Base-by-base conservation (phyloP, 2,797 vertebrate species). In the Sebastes trivittatus region DNA sequence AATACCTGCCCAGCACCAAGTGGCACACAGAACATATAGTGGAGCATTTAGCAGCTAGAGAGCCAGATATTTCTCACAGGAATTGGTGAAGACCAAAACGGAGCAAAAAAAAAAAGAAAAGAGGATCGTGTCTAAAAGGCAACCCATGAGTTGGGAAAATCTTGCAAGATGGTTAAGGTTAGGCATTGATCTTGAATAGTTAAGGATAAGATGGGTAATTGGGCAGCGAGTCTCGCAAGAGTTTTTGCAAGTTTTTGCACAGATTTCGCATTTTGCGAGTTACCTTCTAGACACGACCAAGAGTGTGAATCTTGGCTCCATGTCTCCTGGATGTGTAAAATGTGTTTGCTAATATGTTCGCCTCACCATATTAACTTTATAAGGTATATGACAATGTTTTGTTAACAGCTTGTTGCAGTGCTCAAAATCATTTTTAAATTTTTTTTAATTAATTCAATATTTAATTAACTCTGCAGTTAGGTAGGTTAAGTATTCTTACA, bases 61-160 rank as follows among this genome's bases (percentile, higher is more conserved):
- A 62, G 9, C 1, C 42, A 8, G 16, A 49, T 49, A 0, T 49
- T 49, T 49, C 42, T 49, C 42, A 49, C 42, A 49, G 16, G 4
- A 42, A 67, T 8, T 36, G 18, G 30, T 61, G 7, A 4, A 52
- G 62, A 76, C n/a, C 22, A 79, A 79, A 72, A 67, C 4, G 2
- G 27, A 60, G 60, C 52, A 22, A 9, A 25, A 32, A 49, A 36
- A 16, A 13, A 5, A 14, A 11, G 0, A 2, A 42, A 16, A 52
- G 16, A 46, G 42, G 42, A 18, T 46, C 1, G 16, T 46, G 42
- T 46, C 42, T 18, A 46, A 46, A 0, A 46, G 16, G 42, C 42
- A 46, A 46, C 16, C 3, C 16, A 8, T 7, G 3, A 46, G 42
- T 46, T 18, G 16, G 16, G 42, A 46, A 46, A 46, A 18, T 7